Evolutionary conservation across 1,140 invertebrate species (phyloP), one percentile per base, ranked within the genome.

Genomic region (Belonocnema kinseyi): DNA sequence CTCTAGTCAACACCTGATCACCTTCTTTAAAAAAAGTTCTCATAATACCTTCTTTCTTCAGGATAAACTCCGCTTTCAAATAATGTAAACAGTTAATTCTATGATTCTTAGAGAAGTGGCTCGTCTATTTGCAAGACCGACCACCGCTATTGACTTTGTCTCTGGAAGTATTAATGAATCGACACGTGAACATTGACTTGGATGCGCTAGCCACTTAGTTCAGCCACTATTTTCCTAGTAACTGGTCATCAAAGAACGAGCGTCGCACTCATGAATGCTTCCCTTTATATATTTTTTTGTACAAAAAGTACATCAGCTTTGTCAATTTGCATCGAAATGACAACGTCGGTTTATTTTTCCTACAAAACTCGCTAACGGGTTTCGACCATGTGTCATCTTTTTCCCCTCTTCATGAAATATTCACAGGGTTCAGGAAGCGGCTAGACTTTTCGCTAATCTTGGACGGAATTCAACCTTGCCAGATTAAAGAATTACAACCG

Each of bases 251-350:
- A 71, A 77, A 74, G 54, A 66, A 40, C 78, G 73, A 81, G 76
- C 79, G 83, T 82, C 79, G 80, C 73, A 84, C 80, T 84, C 80
- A 78, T 66, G 54, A 58, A 77, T 79, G 73, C 78, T 54, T 54
- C 73, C 26, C 51, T 80, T 78, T 79, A 77, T 82, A 72, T 76
- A 76, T 75, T 73, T 83, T 56, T 70, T 54, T 75, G 10, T 46
- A 33, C 77, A 80, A 78, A 80, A 75, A 82, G 77, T 73, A 78
- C 80, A 81, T 76, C 79, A 76, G 71, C 77, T 84, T 83, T 82
- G 84, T 85, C 80, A 86, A 88, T 89, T 89, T 89, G 86, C 88
- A 89, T 89, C 85, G 85, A 89, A 88, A 88, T 87, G 86, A 81
- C 78, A 83, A 73, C 66, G 77, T 75, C 78, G 81, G 79, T 81